Evolutionary conservation across 2,888 invertebrate species (phyloP).

Genomic region (Sinelater perroti): DNA sequence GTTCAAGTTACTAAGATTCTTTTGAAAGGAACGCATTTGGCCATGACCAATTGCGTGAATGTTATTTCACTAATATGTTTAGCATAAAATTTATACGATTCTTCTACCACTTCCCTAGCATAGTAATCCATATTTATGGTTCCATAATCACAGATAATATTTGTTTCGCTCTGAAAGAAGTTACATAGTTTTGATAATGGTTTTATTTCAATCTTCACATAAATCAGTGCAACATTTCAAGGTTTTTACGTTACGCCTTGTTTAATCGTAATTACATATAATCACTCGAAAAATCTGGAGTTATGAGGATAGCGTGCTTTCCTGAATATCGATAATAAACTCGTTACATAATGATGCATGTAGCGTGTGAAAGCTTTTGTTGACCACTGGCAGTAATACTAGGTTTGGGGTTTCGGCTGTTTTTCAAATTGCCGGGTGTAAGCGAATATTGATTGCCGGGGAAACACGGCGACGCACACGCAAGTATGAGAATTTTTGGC

Average conservation of each 20-base stretch:
- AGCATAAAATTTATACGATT: conserved; percentile 1
- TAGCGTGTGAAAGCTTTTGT: conserved; percentile 16
- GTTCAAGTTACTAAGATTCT: too few species aligned
- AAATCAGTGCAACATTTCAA: too few species aligned
- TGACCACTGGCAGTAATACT: conserved; percentile 1
- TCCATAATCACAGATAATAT: conserved; percentile 1
- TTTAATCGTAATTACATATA: neutral
- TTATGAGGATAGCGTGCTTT: neutral
- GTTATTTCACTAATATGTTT: neutral
- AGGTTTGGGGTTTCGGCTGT: conserved; percentile 1
- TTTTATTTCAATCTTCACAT: too few species aligned
- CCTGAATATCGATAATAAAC: conserved; percentile 3
- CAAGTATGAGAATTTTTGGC: neutral
- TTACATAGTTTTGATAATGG: too few species aligned
- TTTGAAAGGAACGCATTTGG: too few species aligned
- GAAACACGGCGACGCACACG: neutral
- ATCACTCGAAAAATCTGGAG: neutral
- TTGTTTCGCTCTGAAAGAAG: too few species aligned
- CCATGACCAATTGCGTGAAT: too few species aligned
- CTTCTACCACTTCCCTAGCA: neutral
- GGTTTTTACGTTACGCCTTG: too few species aligned
- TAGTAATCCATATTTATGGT: conserved; percentile 2
- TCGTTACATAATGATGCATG: neutral
- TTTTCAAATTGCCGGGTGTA: conserved; percentile 1
- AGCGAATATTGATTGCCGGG: neutral